Percentiles rank a stretch among this genome's conserved stretches.
These are phyloP conservation scores for Cynopterus brachyotis DNA, from an alignment of 2,113 vertebrate species.

Conservation along the genomic window DNA sequence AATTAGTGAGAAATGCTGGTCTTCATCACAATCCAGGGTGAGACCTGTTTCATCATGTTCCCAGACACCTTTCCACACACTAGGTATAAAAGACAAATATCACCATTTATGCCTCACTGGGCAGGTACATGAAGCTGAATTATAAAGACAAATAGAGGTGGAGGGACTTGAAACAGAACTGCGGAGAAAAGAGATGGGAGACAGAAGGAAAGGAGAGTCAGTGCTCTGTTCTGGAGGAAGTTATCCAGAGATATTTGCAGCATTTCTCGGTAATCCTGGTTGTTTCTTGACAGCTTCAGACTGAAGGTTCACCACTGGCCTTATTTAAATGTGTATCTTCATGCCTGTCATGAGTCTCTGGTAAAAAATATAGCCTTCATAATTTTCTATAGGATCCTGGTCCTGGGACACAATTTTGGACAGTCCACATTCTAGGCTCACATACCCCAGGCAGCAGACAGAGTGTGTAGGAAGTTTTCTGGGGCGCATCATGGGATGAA, in stretches of 20 bases:
- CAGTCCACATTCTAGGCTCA: not conserved
- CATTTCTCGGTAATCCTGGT: not conserved
- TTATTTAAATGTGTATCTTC: not conserved
- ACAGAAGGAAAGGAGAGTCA: not conserved
- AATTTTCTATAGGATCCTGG: not conserved
- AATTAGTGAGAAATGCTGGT: slow-evolving; percentile 60
- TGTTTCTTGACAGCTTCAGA: not conserved
- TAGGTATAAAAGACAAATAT: slow-evolving; percentile 56
- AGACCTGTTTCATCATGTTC: not conserved
- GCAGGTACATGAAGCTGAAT: slow-evolving; percentile 33
- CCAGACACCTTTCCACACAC: not conserved
- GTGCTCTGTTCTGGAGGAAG: not conserved
- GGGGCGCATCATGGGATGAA: not conserved
- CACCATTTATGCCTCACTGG: slow-evolving; percentile 46
- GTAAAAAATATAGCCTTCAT: not conserved
- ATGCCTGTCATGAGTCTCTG: not conserved
- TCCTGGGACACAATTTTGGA: not conserved
- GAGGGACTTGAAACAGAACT: not conserved
- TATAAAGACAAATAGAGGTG: slow-evolving; percentile 29
- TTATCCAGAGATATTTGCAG: not conserved
- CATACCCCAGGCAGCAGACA: not conserved
- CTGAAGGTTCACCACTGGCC: not conserved
- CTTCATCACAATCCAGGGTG: slow-evolving; percentile 37
- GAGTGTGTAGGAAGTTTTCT: not conserved
- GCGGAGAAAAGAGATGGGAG: not conserved